Percentiles rank a stretch among this genome's conserved stretches.
Evolutionary conservation across 2,888 invertebrate species (phyloP).

Genomic region (Nemotelus nigrinus): DNA sequence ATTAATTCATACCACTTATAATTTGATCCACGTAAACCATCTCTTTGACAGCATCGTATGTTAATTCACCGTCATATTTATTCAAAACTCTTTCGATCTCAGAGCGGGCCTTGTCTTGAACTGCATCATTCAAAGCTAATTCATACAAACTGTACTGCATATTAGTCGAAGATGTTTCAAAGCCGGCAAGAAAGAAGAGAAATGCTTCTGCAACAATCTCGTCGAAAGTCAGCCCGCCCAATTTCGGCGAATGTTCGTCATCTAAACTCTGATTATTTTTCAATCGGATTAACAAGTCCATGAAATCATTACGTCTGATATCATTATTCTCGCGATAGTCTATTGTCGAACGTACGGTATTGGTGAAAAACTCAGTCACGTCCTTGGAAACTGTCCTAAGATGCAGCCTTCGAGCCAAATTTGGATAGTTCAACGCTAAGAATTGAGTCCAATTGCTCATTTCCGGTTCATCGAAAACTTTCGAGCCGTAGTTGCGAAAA

Average conservation of each 20-base stretch:
- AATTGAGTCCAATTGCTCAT: background rate
- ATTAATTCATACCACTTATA: slow-evolving; percentile 55
- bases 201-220: slow-evolving; percentile 62
- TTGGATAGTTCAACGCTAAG: background rate
- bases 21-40: slow-evolving; percentile 60
- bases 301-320: slow-evolving; percentile 67
- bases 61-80: slow-evolving; percentile 55
- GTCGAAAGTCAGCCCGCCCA: slow-evolving; percentile 52
- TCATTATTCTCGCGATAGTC: slow-evolving; percentile 65
- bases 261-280: slow-evolving; percentile 63
- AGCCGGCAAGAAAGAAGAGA: slow-evolving; percentile 66
- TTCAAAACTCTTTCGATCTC: slow-evolving; percentile 55
- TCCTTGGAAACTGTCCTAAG: slow-evolving; percentile 55
- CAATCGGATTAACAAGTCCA: slow-evolving; percentile 68
- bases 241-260: slow-evolving; percentile 50
- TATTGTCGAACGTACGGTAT: slow-evolving; percentile 66
- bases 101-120: slow-evolving; percentile 55
- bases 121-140: slow-evolving; percentile 56
- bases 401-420: background rate
- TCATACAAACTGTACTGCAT: slow-evolving; percentile 66
- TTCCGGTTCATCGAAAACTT: slow-evolving; percentile 43
- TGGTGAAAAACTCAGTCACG: slow-evolving; percentile 58
- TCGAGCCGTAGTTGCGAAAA: slow-evolving; percentile 57
- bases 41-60: slow-evolving; percentile 58
- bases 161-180: slow-evolving; percentile 72